Evolutionary conservation across 2,797 vertebrate genomes (phyloP).

Genomic region (Smutsia gigantea): DNA sequence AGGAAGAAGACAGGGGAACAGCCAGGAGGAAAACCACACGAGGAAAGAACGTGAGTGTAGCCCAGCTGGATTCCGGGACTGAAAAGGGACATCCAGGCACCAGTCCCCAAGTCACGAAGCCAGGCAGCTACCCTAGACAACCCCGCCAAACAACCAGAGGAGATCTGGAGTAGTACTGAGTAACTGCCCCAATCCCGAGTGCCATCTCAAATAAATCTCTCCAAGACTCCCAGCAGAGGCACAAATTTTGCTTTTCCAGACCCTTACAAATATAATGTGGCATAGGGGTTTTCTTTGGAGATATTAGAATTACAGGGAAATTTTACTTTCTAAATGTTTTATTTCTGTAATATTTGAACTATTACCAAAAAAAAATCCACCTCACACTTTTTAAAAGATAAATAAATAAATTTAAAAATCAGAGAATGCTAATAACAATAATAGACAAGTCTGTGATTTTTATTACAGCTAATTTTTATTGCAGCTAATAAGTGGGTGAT

Average conservation of each 20-base stretch:
- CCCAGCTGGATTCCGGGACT: background rate
- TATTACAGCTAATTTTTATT: background rate
- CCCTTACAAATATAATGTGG: background rate
- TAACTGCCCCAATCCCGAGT: background rate
- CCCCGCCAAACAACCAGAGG: background rate
- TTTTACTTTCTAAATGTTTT: constrained; percentile 6
- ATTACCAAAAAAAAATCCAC: background rate
- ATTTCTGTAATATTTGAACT: constrained; percentile 34
- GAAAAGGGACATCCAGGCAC: background rate
- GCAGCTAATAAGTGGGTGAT: background rate
- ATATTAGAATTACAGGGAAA: background rate
- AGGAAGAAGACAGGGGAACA: background rate
- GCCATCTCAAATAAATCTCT: constrained; percentile 7
- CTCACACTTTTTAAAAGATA: background rate
- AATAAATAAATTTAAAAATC: constrained; percentile 9
- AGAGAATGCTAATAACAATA: background rate
- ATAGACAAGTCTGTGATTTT: background rate
- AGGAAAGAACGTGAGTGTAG: background rate
- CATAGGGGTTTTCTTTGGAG: background rate
- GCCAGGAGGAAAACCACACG: background rate
- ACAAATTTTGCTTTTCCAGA: constrained; percentile 26
- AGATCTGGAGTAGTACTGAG: background rate
- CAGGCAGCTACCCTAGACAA: background rate
- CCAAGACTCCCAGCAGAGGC: background rate
- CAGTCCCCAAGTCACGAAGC: background rate